These are phyloP conservation scores for Ashinkailepas kermadecensis DNA, from an alignment of 2,888 invertebrate species.

Conservation along the genomic window DNA sequence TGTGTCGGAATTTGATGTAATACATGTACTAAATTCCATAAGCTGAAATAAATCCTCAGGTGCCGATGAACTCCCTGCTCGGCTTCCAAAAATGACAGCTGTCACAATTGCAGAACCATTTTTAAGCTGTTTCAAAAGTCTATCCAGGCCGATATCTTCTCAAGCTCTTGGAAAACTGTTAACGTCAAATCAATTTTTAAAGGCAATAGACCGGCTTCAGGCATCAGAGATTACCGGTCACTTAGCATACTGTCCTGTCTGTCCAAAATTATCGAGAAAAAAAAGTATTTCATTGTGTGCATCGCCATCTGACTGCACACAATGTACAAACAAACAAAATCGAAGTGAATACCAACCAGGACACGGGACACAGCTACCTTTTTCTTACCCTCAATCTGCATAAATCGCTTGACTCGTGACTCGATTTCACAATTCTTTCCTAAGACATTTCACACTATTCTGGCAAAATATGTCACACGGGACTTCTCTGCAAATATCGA, in stretches of 20 bases:
- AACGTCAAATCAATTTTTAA: not conserved
- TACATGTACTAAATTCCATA: no score
- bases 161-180: not conserved
- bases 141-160: not conserved
- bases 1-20: no score
- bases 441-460: no score
- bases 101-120: not conserved
- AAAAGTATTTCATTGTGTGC: not conserved
- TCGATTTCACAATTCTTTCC: not conserved
- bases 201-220: not conserved
- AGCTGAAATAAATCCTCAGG: no score
- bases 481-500: no score
- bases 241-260: not conserved
- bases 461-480: no score
- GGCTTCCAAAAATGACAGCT: no score
- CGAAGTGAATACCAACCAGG: not conserved
- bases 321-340: not conserved
- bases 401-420: not conserved
- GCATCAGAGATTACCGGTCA: not conserved
- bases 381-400: no score
- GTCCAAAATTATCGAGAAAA: not conserved
- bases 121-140: not conserved
- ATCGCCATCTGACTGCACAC: no score
- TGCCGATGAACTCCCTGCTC: no score
- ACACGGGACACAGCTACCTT: no score